These are phyloP conservation scores for Cancer borealis DNA, from an alignment of 2,888 invertebrate genomes.

Conservation along the genomic window DNA sequence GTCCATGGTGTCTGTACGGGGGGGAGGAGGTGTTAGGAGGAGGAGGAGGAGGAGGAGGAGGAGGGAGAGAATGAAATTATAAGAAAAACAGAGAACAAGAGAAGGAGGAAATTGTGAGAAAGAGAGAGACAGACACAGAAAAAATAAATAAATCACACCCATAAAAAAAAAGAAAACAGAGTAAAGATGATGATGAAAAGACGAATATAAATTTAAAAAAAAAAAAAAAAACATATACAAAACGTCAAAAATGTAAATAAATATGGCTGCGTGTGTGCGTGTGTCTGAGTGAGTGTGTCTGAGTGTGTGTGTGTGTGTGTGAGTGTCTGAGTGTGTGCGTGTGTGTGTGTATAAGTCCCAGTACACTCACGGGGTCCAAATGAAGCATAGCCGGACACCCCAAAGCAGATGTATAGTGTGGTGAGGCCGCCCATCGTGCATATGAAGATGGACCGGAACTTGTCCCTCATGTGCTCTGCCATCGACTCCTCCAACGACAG, in stretches of 20 bases:
- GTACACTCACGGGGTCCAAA: conserved; percentile 78
- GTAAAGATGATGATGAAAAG: not conserved
- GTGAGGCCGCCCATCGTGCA: conserved; percentile 80
- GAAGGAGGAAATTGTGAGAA: not conserved
- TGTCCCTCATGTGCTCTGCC: conserved; percentile 79
- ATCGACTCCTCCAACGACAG: conserved; percentile 80
- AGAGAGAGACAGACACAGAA: not conserved
- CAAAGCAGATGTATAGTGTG: conserved; percentile 81
- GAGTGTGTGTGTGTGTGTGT: no score
- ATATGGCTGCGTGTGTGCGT: no score
- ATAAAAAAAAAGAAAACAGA: not conserved
- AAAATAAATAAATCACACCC: not conserved
- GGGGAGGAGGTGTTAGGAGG: not conserved
- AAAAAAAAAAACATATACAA: not conserved
- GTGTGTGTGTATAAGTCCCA: not conserved
- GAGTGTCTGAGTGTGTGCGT: no score
- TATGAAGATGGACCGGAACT: conserved; percentile 80
- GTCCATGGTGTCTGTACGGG: conserved; percentile 79
- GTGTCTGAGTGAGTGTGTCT: no score
- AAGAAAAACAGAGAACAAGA: not conserved
- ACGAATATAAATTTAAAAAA: not conserved
- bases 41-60: not conserved
- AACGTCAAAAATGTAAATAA: no score
- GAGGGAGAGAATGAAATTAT: no score
- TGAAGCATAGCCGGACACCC: conserved; percentile 80